Conservation (phyloP, 35 echinoderm and acorn worm species). For the Apostichopus parvimensis region DNA sequence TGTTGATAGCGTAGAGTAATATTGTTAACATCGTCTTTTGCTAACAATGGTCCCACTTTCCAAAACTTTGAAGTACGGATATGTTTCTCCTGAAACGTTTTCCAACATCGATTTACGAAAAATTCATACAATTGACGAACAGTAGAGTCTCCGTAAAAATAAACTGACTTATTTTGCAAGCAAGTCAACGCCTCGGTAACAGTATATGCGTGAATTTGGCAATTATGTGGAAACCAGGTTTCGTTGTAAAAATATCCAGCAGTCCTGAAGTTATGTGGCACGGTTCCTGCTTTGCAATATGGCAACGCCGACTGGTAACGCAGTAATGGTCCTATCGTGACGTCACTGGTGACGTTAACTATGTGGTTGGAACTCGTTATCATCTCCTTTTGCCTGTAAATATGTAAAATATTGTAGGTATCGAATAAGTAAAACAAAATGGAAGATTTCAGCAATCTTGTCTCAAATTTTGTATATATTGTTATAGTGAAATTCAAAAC, state of each 20-base stretch:
- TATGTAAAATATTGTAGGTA: no score
- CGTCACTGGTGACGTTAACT: neutral
- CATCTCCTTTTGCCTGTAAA: constrained; percentile 17
- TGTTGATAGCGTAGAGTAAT: constrained; percentile 18
- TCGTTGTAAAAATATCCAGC: constrained; percentile 38
- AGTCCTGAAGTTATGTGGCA: constrained; percentile 3
- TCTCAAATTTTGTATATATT: no score
- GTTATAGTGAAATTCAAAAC: no score
- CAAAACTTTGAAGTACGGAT: constrained; percentile 27
- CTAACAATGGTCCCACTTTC: constrained; percentile 29
- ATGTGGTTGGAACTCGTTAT: neutral
- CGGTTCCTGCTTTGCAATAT: neutral
- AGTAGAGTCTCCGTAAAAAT: constrained; percentile 48
- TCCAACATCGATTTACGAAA: constrained; percentile 19
- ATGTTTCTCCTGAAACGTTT: constrained; percentile 11
- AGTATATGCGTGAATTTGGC: constrained; percentile 33
- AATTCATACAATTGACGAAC: constrained; percentile 40
- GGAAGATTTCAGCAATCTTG: no score
- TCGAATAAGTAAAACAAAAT: no score
- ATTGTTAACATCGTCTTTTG: constrained; percentile 9
- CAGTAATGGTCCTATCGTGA: neutral
- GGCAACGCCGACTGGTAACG: neutral
- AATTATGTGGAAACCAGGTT: constrained; percentile 40
- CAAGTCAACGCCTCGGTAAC: neutral
- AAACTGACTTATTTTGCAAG: constrained; percentile 23